A percentile compares a stretch with the other conserved stretches of the same genome.
Conservation (phyloP, 2,113 vertebrate species). For the Agapornis roseicollis region DNA sequence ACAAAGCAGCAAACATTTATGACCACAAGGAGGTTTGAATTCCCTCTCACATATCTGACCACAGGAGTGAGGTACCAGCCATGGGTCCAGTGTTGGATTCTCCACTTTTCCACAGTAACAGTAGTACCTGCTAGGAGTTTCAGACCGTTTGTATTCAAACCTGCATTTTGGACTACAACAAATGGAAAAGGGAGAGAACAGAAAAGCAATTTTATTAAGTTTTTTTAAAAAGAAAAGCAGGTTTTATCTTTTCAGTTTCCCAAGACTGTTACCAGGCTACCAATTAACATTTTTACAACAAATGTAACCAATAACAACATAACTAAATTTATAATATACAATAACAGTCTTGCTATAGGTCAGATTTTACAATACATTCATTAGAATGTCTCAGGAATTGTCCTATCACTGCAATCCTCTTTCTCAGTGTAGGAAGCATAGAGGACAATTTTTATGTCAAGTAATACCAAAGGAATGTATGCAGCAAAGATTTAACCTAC, state of each 20-base stretch:
- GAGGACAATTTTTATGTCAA: neutral
- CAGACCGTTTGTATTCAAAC: conserved; percentile 86
- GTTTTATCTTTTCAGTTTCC: neutral
- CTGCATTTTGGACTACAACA: conserved; percentile 91
- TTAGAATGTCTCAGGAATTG: neutral
- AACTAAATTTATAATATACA: neutral
- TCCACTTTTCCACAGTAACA: conserved; percentile 95
- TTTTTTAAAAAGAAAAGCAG: neutral
- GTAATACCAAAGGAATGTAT: neutral
- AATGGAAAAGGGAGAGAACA: neutral
- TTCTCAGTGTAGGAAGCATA: neutral
- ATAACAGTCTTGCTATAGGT: neutral
- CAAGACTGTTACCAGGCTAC: neutral
- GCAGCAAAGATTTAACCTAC: neutral
- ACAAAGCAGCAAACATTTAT: conserved; percentile 93
- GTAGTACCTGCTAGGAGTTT: conserved; percentile 87
- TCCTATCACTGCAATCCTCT: neutral
- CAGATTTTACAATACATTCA: neutral
- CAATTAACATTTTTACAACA: neutral
- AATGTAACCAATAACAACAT: neutral
- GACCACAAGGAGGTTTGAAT: conserved; percentile 90
- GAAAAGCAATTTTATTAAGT: neutral
- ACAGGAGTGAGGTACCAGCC: conserved; percentile 97
- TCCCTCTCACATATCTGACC: conserved; percentile 90
- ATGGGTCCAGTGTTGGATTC: conserved; percentile 89